Evolutionary conservation across 2,888 invertebrate species (phyloP).

Genomic region (Eupithecia abbreviata): DNA sequence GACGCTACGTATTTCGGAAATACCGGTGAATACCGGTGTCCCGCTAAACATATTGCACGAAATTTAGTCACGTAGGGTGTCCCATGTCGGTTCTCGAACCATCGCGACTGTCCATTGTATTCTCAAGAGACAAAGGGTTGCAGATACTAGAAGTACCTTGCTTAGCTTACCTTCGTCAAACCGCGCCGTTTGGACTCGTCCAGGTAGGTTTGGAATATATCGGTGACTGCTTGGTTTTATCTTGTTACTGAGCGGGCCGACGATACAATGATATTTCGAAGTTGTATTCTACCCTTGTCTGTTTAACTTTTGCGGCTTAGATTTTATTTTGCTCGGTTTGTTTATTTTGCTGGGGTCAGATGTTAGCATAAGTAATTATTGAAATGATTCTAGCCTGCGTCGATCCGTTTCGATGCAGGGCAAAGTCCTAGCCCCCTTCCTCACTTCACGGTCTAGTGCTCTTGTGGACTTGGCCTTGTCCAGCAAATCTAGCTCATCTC

Average conservation of each 20-base stretch:
- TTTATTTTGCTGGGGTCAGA: not conserved
- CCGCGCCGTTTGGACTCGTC: slow-evolving; percentile 68
- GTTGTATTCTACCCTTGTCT: slow-evolving; percentile 34
- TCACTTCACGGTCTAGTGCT: not conserved
- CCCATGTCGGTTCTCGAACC: slow-evolving; percentile 79
- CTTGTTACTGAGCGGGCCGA: slow-evolving; percentile 39
- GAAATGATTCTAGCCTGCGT: not conserved
- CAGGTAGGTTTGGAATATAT: slow-evolving; percentile 69
- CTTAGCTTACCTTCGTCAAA: slow-evolving; percentile 79
- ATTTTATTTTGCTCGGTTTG: slow-evolving; percentile 3
- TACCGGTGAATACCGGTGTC: slow-evolving; percentile 58
- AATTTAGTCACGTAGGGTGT: slow-evolving; percentile 83
- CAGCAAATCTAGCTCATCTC: not conserved
- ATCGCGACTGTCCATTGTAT: slow-evolving; percentile 81
- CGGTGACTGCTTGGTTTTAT: slow-evolving; percentile 51
- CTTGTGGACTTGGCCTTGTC: not conserved
- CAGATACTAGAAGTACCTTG: slow-evolving; percentile 65
- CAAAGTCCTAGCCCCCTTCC: not conserved
- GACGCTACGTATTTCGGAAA: slow-evolving; percentile 77
- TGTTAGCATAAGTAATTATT: not conserved
- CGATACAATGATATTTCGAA: slow-evolving; percentile 45
- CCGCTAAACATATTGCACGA: slow-evolving; percentile 77
- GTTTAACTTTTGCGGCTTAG: slow-evolving; percentile 24
- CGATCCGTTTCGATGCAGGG: not conserved
- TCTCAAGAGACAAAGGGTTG: slow-evolving; percentile 81